phyloP scores from a whole-genome alignment of 2,888 invertebrate species.

The Yponomeuta malinellus region DNA sequence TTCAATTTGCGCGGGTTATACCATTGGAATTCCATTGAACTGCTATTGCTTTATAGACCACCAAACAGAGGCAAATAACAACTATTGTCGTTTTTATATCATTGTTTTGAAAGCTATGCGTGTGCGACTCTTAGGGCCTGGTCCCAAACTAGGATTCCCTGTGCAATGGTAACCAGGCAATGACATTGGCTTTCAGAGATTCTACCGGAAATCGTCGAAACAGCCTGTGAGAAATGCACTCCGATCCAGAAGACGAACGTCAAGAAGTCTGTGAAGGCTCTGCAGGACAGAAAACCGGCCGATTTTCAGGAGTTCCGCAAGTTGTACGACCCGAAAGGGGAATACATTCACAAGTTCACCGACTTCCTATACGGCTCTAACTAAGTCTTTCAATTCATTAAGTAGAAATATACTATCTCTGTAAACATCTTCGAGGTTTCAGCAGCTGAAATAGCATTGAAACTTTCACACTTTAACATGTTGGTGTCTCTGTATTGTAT shows the following conservation, averaged over 20 bases:
- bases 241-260: conserved; percentile 41
- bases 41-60: too few species aligned
- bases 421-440: background rate
- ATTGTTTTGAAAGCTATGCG: too few species aligned
- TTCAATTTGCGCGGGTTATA: too few species aligned
- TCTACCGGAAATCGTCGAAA: conserved; percentile 54
- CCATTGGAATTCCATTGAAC: too few species aligned
- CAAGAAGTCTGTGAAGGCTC: conserved; percentile 47
- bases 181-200: conserved; percentile 36
- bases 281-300: conserved; percentile 44
- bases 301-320: conserved; percentile 42
- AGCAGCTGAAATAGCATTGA: too few species aligned
- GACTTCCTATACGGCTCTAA: conserved; percentile 29
- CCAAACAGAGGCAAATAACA: too few species aligned
- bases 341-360: conserved; percentile 45
- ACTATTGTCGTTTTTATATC: too few species aligned
- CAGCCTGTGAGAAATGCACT: conserved; percentile 54
- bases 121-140: too few species aligned
- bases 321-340: conserved; percentile 54
- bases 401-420: background rate
- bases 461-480: too few species aligned
- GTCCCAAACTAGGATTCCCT: too few species aligned
- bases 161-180: too few species aligned
- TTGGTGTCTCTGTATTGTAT: too few species aligned
- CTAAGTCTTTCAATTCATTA: conserved; percentile 24